Percentiles rank a stretch among this genome's conserved stretches.
Conservation (phyloP, 2,888 invertebrate genomes). For the Pollenia labialis region DNA sequence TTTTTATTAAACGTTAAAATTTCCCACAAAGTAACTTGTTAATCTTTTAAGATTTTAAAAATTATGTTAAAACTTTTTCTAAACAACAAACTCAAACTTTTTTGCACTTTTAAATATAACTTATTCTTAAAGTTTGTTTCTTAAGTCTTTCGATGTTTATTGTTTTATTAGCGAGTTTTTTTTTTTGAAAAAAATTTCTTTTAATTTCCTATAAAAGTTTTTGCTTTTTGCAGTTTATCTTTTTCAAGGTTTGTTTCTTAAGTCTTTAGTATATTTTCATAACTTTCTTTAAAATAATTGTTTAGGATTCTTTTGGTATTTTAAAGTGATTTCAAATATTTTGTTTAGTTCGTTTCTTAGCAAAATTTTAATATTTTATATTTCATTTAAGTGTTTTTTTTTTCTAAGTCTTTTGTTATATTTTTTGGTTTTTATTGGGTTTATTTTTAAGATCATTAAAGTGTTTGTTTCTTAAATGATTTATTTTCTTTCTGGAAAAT, state of each 20-base stretch:
- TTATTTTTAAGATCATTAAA: no score
- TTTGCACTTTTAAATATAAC: background rate
- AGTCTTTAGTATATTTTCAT: conserved; percentile 71
- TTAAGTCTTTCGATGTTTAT: conserved; percentile 40
- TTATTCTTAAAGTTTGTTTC: conserved; percentile 10
- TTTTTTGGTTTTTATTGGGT: no score
- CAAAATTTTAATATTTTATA: background rate
- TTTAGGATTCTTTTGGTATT: background rate
- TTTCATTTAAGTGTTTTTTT: background rate
- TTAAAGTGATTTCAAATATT: background rate
- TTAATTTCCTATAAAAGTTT: background rate
- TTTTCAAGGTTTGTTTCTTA: conserved; percentile 73
- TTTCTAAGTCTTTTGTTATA: conserved; percentile 18
- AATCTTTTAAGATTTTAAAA: background rate
- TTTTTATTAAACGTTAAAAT: background rate
- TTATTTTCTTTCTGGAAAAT: background rate
- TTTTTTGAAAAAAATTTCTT: conserved; percentile 1
- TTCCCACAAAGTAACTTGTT: background rate
- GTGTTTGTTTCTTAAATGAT: no score
- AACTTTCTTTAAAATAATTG: background rate
- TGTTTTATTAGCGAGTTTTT: background rate
- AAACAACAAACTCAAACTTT: no score
- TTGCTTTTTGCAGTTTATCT: conserved; percentile 14
- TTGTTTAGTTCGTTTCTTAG: background rate
- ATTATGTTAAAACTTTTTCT: background rate